Percentiles rank a stretch among this genome's conserved stretches.
Evolutionary conservation across 2,888 invertebrate genomes (phyloP).

Genomic region (Pyrocoelia pectoralis): DNA sequence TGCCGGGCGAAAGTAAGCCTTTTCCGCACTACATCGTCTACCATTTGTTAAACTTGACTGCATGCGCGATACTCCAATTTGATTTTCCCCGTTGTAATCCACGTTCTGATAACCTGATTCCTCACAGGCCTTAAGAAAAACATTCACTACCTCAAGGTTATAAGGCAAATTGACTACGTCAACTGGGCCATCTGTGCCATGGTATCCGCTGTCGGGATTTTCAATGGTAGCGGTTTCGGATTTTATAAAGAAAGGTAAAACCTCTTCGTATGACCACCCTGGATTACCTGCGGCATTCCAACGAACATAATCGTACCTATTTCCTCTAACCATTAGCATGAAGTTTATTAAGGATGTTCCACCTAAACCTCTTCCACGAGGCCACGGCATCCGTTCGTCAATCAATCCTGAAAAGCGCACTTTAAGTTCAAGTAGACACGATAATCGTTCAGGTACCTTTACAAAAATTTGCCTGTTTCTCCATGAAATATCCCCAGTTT

Average conservation of each 20-base stretch:
- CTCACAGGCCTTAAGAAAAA: constrained; percentile 62
- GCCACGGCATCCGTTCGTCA: constrained; percentile 58
- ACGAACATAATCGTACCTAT: constrained; percentile 72
- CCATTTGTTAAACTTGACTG: constrained; percentile 18
- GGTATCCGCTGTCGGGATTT: constrained; percentile 51
- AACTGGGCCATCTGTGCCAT: constrained; percentile 58
- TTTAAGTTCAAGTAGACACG: too few species aligned
- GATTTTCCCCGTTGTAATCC: constrained; percentile 18
- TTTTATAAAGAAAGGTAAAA: constrained; percentile 59
- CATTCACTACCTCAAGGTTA: constrained; percentile 61
- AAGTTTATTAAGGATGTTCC: constrained; percentile 61
- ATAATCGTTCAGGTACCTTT: too few species aligned
- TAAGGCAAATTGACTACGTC: constrained; percentile 55
- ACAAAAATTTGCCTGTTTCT: too few species aligned
- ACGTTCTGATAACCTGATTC: constrained; percentile 15
- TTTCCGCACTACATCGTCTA: constrained; percentile 71
- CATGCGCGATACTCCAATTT: constrained; percentile 17
- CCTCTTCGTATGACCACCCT: constrained; percentile 63
- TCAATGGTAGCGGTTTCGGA: constrained; percentile 56
- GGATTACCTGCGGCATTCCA: constrained; percentile 57
- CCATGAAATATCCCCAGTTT: too few species aligned
- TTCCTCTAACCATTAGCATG: constrained; percentile 64
- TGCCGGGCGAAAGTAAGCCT: constrained; percentile 70
- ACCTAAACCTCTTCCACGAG: constrained; percentile 62
- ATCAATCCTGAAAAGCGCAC: too few species aligned